phyloP scores from a whole-genome alignment of 2,888 invertebrate species.

The Heliothis peltigera region DNA sequence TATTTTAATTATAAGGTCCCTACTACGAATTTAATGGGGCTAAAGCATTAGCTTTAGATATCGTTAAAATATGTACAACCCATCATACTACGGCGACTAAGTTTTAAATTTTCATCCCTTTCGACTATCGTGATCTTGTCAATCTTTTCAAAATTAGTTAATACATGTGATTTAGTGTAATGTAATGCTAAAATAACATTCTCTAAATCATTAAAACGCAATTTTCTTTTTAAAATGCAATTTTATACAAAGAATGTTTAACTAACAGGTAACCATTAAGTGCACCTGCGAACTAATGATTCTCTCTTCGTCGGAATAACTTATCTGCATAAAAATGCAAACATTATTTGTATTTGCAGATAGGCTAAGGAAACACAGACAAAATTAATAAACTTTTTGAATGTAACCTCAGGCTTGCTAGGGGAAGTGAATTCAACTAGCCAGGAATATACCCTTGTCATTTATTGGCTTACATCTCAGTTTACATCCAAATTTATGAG shows the following conservation, averaged over 20 bases:
- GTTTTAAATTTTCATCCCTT: too few relatives aligned
- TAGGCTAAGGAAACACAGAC: conserved; percentile 13
- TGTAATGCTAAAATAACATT: not conserved
- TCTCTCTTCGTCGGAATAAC: conserved; percentile 56
- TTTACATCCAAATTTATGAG: not conserved
- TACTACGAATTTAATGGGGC: too few relatives aligned
- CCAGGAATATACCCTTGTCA: not conserved
- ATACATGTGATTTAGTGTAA: too few relatives aligned
- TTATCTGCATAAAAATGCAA: conserved; percentile 56
- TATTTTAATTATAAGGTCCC: conserved; percentile 28
- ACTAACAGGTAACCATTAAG: conserved; percentile 64
- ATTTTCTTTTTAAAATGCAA: conserved; percentile 23
- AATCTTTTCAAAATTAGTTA: too few relatives aligned
- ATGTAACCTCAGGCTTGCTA: not conserved
- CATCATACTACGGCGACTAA: too few relatives aligned
- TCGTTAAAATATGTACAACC: too few relatives aligned
- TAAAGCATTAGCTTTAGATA: too few relatives aligned
- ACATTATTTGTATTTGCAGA: conserved; percentile 24
- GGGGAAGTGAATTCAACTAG: not conserved
- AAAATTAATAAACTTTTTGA: conserved; percentile 14
- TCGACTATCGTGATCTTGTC: too few relatives aligned
- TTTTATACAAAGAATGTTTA: conserved; percentile 58
- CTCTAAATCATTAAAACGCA: conserved; percentile 1
- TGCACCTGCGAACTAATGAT: conserved; percentile 69
- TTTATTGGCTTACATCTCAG: not conserved